Base-by-base conservation (phyloP, 2,113 vertebrate species). In the Azemiops feae region DNA sequence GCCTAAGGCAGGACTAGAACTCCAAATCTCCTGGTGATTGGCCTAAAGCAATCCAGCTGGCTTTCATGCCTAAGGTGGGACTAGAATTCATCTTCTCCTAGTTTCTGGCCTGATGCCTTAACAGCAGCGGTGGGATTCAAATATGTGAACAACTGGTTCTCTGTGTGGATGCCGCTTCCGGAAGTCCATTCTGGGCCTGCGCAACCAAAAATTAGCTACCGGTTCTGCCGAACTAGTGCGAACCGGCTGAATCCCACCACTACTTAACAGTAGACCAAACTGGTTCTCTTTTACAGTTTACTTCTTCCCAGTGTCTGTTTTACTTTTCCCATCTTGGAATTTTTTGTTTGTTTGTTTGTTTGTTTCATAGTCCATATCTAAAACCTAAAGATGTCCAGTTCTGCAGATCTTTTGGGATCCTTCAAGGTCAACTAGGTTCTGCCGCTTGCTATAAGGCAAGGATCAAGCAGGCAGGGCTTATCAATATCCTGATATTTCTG, bases 11-110 rank as follows among this genome's bases (percentile, higher is more conserved):
- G 57, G 9, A 58, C 57, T 58, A 58, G 22, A 58, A 58, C 22
- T n/a, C 23, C 55, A 20, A 57, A 23, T 58, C 22, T 58, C 55
- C 2, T 25, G 2, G 20, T 3, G 22, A 25, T 25, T 58, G 55
- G 7, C 55, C 2, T 0, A 25, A 58, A 58, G 57, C 25, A 22
- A 25, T 1, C 22, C 7, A 58, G 7, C 6, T 7, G 2, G 23
- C 57, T 25, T 58, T 58, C 23, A 58, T 58, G 57, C 23, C 23
- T 58, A 9, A 58, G 1, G 1, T 4, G 27, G 11, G 60, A 30
- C 27, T 30, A 64, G 10, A 64, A 64, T 27, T 64, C 60, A 64
- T 11, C 11, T 30, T 64, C 60, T 64, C 60, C 60, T 64, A 64
- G 60, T n/a, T 64, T 64, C 27, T 30, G 27, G 27, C 27, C 27